Evolutionary conservation across 2,113 vertebrate species (phyloP), one percentile per base, ranked within the genome.

Genomic region (Prionailurus viverrinus): DNA sequence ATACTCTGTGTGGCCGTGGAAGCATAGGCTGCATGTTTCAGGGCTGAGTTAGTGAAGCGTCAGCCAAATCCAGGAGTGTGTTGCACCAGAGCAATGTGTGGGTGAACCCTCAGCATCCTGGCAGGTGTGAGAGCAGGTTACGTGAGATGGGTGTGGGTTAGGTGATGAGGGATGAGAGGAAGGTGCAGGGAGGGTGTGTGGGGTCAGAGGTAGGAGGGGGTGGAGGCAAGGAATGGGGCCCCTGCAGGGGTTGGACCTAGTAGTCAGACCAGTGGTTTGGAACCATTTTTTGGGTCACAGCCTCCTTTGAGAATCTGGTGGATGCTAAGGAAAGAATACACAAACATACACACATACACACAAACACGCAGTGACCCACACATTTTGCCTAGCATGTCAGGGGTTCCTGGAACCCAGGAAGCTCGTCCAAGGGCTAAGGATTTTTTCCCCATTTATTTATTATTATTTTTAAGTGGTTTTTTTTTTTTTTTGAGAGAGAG

Each of bases 61-160:
- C 88, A 85, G 94, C 88, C 88, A 88, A 97, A 84, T 79, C n/a
- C 36, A 80, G 36, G 83, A 95, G 95, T 31, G 3, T 19, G 13
- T 97, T 98, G 92, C 97, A 93, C 95, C 98, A 98, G 95, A 95
- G 88, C 4, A 13, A 25, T 88, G 85, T 97, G 97, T 98, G 97
- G 95, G 97, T 85, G 96, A 97, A 45, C 93, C 89, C 79, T 91
- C 48, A 86, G 84, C 94, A 91, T 55, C 55, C 36, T 2, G 4
- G 19, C 65, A 97, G 94, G 97, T 79, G 81, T 94, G 94, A 94
- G 84, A 98, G 95, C 97, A 79, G 91, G 94, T 97, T 97, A 81
- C 11, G 10, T 82, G 91, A 97, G 80, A 95, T 86, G 96, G 97
- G 96, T 96, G 96, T 93, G 95, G 80, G 16, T n/a, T 92, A 71